Evolutionary conservation across 92 coral and sea anemone species (phyloP).

Genomic region (Phymanthus crucifer): DNA sequence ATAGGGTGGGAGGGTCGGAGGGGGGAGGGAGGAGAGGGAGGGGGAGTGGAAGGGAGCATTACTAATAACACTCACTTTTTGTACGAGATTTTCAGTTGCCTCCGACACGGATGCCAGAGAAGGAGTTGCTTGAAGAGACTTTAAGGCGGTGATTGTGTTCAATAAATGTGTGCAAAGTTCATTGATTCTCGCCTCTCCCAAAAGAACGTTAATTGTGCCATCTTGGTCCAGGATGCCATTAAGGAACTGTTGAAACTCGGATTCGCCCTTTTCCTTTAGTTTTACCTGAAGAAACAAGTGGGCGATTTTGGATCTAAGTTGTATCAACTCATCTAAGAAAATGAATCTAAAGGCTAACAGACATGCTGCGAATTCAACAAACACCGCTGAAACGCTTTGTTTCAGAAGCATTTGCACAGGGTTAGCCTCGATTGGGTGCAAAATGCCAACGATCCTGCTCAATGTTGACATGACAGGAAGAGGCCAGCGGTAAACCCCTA

Average conservation of each 20-base stretch:
- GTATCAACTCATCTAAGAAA: too few relatives aligned
- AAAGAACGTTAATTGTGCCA: conserved; percentile 1
- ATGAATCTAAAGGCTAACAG: too few relatives aligned
- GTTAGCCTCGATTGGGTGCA: too few relatives aligned
- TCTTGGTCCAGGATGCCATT: background rate
- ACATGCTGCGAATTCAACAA: too few relatives aligned
- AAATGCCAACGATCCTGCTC: too few relatives aligned
- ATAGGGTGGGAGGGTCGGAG: background rate
- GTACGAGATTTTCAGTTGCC: background rate
- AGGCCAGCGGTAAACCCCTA: too few relatives aligned
- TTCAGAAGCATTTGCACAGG: too few relatives aligned
- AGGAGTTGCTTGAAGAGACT: background rate
- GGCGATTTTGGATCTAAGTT: too few relatives aligned
- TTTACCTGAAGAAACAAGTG: conserved; percentile 6
- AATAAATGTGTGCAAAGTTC: conserved; percentile 9
- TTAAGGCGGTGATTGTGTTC: background rate
- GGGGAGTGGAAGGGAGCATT: background rate
- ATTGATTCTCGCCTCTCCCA: conserved; percentile 21
- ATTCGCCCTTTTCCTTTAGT: conserved; percentile 7
- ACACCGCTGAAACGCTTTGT: too few relatives aligned
- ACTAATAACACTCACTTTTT: background rate
- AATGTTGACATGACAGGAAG: too few relatives aligned
- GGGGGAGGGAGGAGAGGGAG: background rate
- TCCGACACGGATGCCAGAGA: background rate
- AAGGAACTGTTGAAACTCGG: conserved; percentile 14